Evolutionary conservation across 1,140 invertebrate species (phyloP).

Genomic region (Parasteatoda tepidariorum): DNA sequence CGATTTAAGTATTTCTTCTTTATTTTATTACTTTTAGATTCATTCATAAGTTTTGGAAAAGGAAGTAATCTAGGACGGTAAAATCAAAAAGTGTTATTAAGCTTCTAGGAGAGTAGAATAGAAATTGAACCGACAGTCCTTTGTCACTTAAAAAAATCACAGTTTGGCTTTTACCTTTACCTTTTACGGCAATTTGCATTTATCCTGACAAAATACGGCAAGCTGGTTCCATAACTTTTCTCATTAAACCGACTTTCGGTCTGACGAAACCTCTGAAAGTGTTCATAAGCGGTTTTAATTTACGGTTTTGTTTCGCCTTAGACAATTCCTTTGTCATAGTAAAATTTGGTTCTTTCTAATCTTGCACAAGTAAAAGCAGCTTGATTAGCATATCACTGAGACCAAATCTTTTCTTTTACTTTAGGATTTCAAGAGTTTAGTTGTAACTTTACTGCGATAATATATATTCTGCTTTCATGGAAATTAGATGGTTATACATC

Average conservation of each 20-base stretch:
- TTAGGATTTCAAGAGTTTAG: conserved; percentile 13
- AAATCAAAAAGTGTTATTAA: too few species aligned
- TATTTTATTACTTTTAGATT: too few species aligned
- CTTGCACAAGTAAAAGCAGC: conserved; percentile 31
- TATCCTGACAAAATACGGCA: background rate
- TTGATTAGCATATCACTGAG: conserved; percentile 47
- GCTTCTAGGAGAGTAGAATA: background rate
- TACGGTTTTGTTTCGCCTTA: conserved; percentile 45
- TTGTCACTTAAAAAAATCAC: background rate
- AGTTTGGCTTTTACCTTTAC: background rate
- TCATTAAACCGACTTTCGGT: conserved; percentile 35
- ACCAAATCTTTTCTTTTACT: conserved; percentile 29
- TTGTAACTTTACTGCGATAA: conserved; percentile 8
- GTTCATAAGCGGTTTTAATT: conserved; percentile 54
- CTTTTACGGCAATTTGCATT: background rate
- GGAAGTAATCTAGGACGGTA: too few species aligned
- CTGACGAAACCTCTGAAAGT: conserved; percentile 32
- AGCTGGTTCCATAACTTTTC: conserved; percentile 41
- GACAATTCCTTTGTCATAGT: conserved; percentile 50
- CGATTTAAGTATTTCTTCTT: too few species aligned
- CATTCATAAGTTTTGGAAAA: too few species aligned
- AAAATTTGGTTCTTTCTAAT: conserved; percentile 34
- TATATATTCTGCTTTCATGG: conserved; percentile 38
- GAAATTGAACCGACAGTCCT: background rate
- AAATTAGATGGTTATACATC: conserved; percentile 31